These are phyloP conservation scores for Sitophilus oryzae DNA, from an alignment of 1,140 invertebrate genomes.

Conservation along the genomic window DNA sequence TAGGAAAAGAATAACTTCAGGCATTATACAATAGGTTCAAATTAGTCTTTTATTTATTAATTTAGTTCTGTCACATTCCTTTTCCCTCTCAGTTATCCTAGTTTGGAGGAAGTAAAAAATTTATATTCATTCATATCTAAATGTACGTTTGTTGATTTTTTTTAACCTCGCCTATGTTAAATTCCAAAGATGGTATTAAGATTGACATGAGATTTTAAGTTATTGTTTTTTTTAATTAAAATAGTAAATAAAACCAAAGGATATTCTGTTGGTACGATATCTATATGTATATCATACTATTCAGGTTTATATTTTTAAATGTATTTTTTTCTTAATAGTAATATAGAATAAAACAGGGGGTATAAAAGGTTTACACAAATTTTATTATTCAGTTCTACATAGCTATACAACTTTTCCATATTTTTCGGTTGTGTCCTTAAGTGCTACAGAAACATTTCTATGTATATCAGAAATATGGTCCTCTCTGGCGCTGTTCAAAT, in stretches of 20 bases:
- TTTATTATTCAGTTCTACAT: conserved; percentile 25
- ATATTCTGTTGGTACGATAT: too few species aligned
- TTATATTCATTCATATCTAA: too few species aligned
- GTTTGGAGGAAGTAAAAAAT: too few species aligned
- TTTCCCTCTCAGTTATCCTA: neutral
- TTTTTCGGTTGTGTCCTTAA: conserved; percentile 31
- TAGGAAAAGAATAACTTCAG: neutral
- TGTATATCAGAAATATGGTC: conserved; percentile 20
- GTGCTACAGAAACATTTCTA: conserved; percentile 30
- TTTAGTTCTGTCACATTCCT: neutral
- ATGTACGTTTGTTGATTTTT: too few species aligned
- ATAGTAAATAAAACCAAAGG: too few species aligned
- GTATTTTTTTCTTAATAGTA: neutral
- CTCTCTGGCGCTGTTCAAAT: conserved; percentile 23
- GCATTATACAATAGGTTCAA: too few species aligned
- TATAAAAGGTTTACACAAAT: conserved; percentile 1
- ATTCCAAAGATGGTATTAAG: too few species aligned
- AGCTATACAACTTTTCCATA: conserved; percentile 30
- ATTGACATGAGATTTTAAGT: too few species aligned
- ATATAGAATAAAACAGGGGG: conserved; percentile 4
- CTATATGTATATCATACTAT: too few species aligned
- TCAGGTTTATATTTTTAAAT: too few species aligned
- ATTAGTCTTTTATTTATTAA: conserved; percentile 3
- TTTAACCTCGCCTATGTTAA: too few species aligned
- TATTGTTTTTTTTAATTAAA: too few species aligned